Conservation (phyloP, 2,113 vertebrate species). For the Acinonyx jubatus region DNA sequence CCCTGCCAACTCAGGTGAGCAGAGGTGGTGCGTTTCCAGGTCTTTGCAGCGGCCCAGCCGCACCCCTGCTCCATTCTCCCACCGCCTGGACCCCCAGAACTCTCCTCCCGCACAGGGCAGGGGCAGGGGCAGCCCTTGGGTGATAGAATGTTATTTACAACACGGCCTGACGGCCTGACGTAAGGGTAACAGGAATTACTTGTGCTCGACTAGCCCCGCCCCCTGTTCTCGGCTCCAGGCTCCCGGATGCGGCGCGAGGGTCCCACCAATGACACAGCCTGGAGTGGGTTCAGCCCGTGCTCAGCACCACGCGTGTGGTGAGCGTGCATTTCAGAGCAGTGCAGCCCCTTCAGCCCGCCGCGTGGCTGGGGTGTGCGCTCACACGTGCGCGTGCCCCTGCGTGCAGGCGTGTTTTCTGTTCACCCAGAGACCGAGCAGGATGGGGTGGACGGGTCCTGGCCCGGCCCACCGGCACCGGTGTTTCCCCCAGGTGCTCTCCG, state of each 20-base stretch:
- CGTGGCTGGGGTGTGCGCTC: neutral
- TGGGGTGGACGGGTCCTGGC: neutral
- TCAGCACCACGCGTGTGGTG: neutral
- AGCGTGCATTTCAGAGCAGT: fast-evolving
- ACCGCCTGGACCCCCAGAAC: too few relatives aligned
- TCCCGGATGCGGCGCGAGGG: neutral
- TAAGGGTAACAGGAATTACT: neutral
- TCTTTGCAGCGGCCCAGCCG: fast-evolving
- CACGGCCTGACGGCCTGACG: neutral
- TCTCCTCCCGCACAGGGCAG: neutral
- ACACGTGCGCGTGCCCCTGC: fast-evolving
- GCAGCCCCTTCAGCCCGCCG: neutral
- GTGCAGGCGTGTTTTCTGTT: fast-evolving
- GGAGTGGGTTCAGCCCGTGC: neutral
- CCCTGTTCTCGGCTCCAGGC: neutral
- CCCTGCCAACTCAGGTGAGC: neutral
- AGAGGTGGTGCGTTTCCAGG: neutral
- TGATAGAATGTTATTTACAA: neutral
- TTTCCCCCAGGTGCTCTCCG: neutral
- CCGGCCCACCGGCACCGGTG: fast-evolving
- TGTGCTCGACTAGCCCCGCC: neutral
- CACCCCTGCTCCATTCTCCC: neutral
- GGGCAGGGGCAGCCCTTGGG: neutral
- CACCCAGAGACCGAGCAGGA: too few relatives aligned
- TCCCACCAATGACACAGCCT: neutral